Percentiles rank a stretch among this genome's conserved stretches.
phyloP scores from a whole-genome alignment of 2,113 vertebrate species.

The Lethenteron camtschaticum region DNA sequence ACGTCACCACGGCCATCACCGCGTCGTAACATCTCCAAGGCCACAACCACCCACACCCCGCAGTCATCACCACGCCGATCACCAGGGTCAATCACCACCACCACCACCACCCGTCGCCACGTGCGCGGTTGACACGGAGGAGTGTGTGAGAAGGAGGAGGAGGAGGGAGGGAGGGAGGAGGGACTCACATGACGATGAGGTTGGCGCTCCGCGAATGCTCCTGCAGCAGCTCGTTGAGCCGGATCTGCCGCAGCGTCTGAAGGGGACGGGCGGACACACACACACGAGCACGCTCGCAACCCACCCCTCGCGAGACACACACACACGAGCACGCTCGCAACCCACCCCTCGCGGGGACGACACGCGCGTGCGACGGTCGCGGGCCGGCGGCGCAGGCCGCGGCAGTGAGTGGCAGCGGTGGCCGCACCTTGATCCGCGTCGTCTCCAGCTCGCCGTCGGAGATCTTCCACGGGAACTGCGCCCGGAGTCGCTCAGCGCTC shows the following conservation, averaged over 20 bases:
- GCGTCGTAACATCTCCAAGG: background rate
- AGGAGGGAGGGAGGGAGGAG: no score
- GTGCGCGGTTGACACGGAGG: no score
- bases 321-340: no score
- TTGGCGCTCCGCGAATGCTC: constrained; percentile 74
- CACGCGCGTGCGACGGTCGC: no score
- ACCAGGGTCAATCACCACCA: no score
- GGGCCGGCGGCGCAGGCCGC: no score
- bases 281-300: no score
- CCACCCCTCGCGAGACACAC: background rate
- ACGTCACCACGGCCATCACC: background rate
- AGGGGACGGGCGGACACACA: background rate
- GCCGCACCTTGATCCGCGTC: constrained; percentile 55
- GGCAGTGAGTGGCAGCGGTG: no score
- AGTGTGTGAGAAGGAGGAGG: no score
- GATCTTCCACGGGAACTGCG: constrained; percentile 68
- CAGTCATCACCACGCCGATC: background rate
- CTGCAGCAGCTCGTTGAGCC: constrained; percentile 79
- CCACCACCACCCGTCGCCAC: background rate
- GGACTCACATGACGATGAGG: constrained; percentile 86
- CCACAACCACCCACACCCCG: background rate
- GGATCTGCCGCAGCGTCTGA: constrained; percentile 75
- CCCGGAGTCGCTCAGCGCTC: constrained; percentile 48
- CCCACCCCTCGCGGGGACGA: no score
- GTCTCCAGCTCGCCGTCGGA: constrained; percentile 57